These are phyloP conservation scores for Peromyscus leucopus DNA, from an alignment of 2,113 vertebrate species.

Conservation along the genomic window DNA sequence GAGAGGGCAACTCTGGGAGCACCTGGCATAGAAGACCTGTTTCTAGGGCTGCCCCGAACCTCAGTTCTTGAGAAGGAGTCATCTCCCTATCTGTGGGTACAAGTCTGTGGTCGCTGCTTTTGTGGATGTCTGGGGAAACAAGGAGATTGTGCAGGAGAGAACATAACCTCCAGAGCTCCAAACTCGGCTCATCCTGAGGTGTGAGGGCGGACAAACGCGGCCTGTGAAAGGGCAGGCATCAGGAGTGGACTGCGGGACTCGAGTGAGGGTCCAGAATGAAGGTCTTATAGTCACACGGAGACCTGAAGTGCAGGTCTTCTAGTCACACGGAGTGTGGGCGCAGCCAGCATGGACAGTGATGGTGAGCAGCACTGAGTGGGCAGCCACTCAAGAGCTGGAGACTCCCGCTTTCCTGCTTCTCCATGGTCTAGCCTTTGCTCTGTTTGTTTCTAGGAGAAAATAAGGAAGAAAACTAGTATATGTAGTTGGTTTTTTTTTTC, in stretches of 20 bases:
- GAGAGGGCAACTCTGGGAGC: background rate
- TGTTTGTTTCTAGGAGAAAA: background rate
- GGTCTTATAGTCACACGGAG: background rate
- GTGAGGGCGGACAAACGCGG: too few species aligned
- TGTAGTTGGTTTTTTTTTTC: background rate
- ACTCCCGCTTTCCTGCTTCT: background rate
- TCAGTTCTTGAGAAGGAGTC: background rate
- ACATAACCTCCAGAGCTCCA: background rate
- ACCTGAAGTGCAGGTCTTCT: rapidly evolving
- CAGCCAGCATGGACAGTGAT: too few species aligned
- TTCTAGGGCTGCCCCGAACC: background rate
- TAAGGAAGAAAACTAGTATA: background rate
- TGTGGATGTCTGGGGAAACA: background rate
- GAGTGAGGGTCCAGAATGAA: background rate
- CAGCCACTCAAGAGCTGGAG: background rate
- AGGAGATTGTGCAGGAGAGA: background rate
- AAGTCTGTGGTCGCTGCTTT: background rate
- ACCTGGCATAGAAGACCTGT: background rate
- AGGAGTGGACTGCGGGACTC: background rate
- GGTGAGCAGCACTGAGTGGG: background rate
- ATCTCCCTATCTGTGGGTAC: conserved; percentile 9
- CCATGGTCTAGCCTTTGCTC: background rate
- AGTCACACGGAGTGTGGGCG: background rate
- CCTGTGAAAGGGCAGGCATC: background rate
- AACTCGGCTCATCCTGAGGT: background rate